Evolutionary conservation across 1,140 invertebrate species (phyloP).

Genomic region (Laodelphax striatellus): DNA sequence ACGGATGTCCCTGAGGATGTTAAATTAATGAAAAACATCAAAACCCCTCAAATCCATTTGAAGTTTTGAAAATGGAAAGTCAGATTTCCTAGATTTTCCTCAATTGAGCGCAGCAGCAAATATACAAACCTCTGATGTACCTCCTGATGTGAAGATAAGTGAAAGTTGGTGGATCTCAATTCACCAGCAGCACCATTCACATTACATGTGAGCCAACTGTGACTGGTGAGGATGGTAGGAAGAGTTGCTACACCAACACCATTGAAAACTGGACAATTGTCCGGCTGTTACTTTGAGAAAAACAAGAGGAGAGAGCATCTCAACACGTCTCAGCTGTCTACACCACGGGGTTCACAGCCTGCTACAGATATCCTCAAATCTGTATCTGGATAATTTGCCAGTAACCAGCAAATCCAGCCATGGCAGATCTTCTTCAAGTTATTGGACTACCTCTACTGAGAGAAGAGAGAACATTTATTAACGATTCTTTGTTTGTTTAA

Average conservation of each 20-base stretch:
- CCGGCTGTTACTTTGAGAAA: not conserved
- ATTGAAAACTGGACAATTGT: not conserved
- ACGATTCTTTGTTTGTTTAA: not conserved
- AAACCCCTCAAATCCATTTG: not conserved
- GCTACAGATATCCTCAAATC: not conserved
- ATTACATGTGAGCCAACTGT: not conserved
- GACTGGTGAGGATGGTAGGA: not conserved
- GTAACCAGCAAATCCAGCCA: not conserved
- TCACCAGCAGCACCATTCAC: no score
- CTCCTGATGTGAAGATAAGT: not conserved
- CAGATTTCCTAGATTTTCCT: not conserved
- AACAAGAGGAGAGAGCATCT: not conserved
- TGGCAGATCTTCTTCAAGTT: not conserved
- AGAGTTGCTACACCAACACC: not conserved
- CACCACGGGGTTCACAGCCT: not conserved
- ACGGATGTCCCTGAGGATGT: conserved; percentile 7
- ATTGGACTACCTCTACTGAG: not conserved
- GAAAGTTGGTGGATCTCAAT: not conserved
- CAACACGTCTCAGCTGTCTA: not conserved
- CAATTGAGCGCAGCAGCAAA: not conserved
- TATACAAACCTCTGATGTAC: not conserved
- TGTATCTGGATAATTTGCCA: not conserved
- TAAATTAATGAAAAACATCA: not conserved
- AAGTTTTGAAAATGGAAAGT: not conserved
- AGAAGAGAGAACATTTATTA: not conserved